These are phyloP conservation scores for Eristalis intricaria DNA, from an alignment of 2,888 invertebrate species.

Conservation along the genomic window DNA sequence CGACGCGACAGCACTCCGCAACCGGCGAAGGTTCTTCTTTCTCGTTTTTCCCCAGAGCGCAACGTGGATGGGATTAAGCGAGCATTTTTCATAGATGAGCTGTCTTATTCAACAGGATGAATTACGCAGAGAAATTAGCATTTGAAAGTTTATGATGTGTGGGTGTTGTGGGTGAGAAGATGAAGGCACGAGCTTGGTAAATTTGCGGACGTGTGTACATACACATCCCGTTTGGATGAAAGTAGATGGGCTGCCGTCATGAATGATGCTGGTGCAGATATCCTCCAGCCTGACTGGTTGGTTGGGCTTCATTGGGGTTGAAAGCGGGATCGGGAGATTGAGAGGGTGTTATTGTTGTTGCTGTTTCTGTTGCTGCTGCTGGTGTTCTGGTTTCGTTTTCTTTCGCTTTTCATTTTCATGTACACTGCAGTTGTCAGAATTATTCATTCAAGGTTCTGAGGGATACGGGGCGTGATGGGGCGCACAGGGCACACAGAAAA, in stretches of 20 bases:
- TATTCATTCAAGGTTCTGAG: constrained; percentile 47
- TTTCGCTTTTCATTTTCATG: constrained; percentile 43
- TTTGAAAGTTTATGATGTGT: constrained; percentile 65
- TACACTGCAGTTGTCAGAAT: constrained; percentile 60
- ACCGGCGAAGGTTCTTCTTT: constrained; percentile 25
- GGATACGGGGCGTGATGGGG: constrained; percentile 5
- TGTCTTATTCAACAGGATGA: constrained; percentile 67
- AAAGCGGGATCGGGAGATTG: too few relatives aligned
- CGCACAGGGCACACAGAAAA: neutral
- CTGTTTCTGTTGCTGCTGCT: constrained; percentile 12
- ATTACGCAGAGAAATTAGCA: constrained; percentile 67
- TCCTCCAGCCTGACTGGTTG: constrained; percentile 17
- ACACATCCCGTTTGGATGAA: neutral
- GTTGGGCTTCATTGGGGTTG: constrained; percentile 44
- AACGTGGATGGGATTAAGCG: constrained; percentile 34
- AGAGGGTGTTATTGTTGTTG: constrained; percentile 15
- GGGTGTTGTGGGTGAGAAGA: constrained; percentile 8
- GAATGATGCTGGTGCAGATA: constrained; percentile 36
- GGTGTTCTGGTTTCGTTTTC: constrained; percentile 13
- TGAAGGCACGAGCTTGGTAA: constrained; percentile 17
- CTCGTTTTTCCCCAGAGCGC: neutral
- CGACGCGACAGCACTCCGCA: constrained; percentile 1
- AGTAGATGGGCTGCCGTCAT: constrained; percentile 4
- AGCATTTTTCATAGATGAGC: constrained; percentile 59
- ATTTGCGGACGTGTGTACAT: constrained; percentile 56